Conservation (phyloP, 2,797 vertebrate genomes). For the Emydoidea blandingii region DNA sequence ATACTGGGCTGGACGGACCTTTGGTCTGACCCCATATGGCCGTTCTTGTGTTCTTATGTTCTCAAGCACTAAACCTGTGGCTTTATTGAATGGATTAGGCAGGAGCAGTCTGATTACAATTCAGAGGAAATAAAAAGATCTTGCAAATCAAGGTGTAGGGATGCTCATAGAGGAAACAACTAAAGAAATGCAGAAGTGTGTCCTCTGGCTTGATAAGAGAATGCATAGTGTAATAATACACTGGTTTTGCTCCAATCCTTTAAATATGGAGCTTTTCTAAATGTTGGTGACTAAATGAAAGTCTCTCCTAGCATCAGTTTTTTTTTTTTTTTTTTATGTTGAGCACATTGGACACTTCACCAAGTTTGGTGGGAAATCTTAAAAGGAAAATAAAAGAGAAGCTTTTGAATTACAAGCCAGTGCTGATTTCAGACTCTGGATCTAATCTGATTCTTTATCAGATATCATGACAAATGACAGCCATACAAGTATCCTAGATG, state of each 20-base stretch:
- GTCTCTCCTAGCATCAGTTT: background rate
- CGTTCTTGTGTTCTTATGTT: too few species aligned
- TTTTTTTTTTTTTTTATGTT: background rate
- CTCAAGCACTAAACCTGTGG: background rate
- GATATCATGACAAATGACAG: background rate
- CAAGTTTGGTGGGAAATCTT: rapidly evolving
- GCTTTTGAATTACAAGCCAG: background rate
- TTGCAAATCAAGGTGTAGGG: background rate
- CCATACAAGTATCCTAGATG: background rate
- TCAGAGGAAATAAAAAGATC: background rate
- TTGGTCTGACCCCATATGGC: too few species aligned
- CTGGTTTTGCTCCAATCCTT: background rate
- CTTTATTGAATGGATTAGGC: background rate
- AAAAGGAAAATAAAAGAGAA: background rate
- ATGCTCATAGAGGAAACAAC: background rate
- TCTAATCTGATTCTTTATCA: background rate
- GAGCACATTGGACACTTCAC: rapidly evolving
- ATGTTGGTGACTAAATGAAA: background rate
- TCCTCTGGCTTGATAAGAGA: background rate
- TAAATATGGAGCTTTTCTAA: background rate
- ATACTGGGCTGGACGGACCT: too few species aligned
- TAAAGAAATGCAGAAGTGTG: background rate
- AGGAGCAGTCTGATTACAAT: background rate
- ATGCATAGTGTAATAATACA: background rate
- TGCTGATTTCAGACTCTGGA: background rate